Percentiles rank a stretch among this genome's conserved stretches.
These are phyloP conservation scores for Pollenia amentaria DNA, from an alignment of 2,888 invertebrate genomes.

Conservation along the genomic window DNA sequence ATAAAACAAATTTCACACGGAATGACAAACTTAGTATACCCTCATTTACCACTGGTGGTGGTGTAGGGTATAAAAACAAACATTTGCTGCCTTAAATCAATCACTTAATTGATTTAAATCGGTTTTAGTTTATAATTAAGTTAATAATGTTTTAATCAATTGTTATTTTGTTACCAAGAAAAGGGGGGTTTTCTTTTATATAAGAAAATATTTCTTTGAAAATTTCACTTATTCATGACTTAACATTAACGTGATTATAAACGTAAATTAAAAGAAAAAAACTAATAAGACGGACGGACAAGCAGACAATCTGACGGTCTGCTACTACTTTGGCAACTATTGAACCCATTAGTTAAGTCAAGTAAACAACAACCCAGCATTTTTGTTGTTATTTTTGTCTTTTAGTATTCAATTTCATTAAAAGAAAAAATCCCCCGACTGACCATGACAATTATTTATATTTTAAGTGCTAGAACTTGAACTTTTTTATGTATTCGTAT, in stretches of 20 bases:
- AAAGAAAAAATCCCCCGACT: constrained; percentile 47
- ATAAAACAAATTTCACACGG: no score
- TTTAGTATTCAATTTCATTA: background rate
- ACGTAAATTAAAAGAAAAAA: constrained; percentile 1
- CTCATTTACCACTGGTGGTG: no score
- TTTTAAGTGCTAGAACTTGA: constrained; percentile 16
- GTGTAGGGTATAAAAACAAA: no score
- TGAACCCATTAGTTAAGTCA: constrained; percentile 8
- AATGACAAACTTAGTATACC: no score
- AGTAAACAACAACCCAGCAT: background rate
- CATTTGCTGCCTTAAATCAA: constrained; percentile 8
- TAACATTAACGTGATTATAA: background rate
- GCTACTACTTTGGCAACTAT: background rate
- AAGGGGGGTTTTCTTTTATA: background rate
- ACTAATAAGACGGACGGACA: background rate
- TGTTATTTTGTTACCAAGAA: constrained; percentile 25
- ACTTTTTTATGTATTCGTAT: constrained; percentile 18
- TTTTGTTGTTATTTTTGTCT: background rate
- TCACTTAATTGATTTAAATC: constrained; percentile 32
- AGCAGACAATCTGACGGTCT: no score
- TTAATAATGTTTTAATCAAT: constrained; percentile 22
- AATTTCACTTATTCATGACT: constrained; percentile 15
- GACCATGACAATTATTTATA: constrained; percentile 17
- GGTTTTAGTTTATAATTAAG: constrained; percentile 11
- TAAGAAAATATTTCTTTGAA: constrained; percentile 42